Evolutionary conservation across 2,888 invertebrate genomes (phyloP).

Genomic region (Lepidocyrtoides sp.): DNA sequence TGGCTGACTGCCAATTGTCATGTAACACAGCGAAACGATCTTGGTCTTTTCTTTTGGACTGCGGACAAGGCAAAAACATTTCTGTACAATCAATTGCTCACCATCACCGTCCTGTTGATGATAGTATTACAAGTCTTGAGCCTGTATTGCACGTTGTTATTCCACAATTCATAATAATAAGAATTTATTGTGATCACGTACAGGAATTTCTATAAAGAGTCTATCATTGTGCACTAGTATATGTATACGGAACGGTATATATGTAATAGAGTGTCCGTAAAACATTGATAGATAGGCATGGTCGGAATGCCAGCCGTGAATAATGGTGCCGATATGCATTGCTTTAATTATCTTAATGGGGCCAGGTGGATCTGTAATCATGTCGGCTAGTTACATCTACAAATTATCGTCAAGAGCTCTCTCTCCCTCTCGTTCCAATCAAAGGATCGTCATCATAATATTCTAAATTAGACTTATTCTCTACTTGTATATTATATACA

Average conservation of each 20-base stretch:
- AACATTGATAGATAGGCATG: slow-evolving; percentile 74
- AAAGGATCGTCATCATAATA: slow-evolving; percentile 29
- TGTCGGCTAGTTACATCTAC: slow-evolving; percentile 75
- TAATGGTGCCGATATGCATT: slow-evolving; percentile 78
- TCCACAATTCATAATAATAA: slow-evolving; percentile 56
- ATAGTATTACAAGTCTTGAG: background rate
- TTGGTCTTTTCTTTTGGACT: background rate
- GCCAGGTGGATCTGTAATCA: slow-evolving; percentile 78
- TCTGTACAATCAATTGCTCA: background rate
- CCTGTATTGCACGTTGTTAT: background rate
- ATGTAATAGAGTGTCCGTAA: too few species aligned
- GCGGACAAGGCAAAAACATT: background rate
- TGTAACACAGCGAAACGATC: slow-evolving; percentile 33
- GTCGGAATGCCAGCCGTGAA: slow-evolving; percentile 75
- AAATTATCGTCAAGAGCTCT: slow-evolving; percentile 70
- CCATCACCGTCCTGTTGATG: background rate
- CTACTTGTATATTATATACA: background rate
- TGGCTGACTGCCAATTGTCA: slow-evolving; percentile 76
- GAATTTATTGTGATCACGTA: slow-evolving; percentile 76
- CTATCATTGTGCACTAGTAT: background rate
- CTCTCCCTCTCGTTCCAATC: background rate
- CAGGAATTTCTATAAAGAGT: slow-evolving; percentile 55
- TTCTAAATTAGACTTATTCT: background rate
- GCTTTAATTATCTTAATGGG: slow-evolving; percentile 80
- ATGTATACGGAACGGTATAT: too few species aligned